Evolutionary conservation across 2,888 invertebrate species (phyloP).

Genomic region (Pseudoips prasinana): DNA sequence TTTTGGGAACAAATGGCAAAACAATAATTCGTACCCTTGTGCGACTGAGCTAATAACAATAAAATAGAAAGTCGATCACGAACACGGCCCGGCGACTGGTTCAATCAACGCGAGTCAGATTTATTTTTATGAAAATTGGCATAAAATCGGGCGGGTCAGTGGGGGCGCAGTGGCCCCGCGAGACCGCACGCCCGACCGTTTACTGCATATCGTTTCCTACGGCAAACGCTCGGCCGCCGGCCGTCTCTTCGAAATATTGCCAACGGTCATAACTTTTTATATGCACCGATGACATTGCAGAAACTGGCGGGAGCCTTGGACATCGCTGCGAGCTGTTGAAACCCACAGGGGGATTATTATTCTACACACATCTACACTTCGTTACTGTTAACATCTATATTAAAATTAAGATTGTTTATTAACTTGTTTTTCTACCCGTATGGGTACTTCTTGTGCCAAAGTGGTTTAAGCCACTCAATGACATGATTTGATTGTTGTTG

Average conservation of each 20-base stretch:
- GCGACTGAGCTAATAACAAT: constrained; percentile 78
- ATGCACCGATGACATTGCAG: constrained; percentile 81
- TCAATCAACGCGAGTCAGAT: constrained; percentile 80
- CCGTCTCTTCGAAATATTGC: constrained; percentile 75
- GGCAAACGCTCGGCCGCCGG: constrained; percentile 48
- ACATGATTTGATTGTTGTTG: too few relatives aligned
- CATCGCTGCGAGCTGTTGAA: constrained; percentile 45
- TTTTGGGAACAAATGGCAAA: constrained; percentile 75
- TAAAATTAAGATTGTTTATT: too few relatives aligned
- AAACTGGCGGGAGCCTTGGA: constrained; percentile 60
- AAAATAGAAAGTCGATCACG: constrained; percentile 79
- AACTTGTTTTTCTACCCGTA: too few relatives aligned
- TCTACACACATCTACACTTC: not conserved
- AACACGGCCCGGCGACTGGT: constrained; percentile 73
- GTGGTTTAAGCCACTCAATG: too few relatives aligned
- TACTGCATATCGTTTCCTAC: constrained; percentile 81
- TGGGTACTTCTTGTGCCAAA: too few relatives aligned
- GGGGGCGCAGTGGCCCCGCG: constrained; percentile 70
- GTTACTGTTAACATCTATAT: too few relatives aligned
- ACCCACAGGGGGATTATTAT: constrained; percentile 7
- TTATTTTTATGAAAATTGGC: constrained; percentile 83
- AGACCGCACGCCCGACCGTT: constrained; percentile 79
- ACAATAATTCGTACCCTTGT: constrained; percentile 80
- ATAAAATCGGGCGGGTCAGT: constrained; percentile 79
- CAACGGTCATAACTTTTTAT: constrained; percentile 81